Percentiles rank a stretch among this genome's conserved stretches.
Evolutionary conservation across 2,888 invertebrate genomes (phyloP).

Genomic region (Pachycephus smyrnensis): DNA sequence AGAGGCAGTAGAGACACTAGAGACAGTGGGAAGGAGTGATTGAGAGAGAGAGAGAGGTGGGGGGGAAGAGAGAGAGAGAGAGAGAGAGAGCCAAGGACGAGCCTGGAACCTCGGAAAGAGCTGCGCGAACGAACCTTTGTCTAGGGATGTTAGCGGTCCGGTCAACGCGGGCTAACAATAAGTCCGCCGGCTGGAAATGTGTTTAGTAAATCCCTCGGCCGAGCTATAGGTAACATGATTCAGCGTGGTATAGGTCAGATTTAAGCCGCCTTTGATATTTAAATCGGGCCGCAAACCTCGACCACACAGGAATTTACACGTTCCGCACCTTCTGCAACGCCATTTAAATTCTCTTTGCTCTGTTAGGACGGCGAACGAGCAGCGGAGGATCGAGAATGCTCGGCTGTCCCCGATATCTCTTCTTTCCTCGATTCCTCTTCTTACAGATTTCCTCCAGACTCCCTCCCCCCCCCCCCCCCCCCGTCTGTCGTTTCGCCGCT

Average conservation of each 20-base stretch:
- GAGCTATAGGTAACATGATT: slow-evolving; percentile 63
- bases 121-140: slow-evolving; percentile 42
- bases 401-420: neutral
- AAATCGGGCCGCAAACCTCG: slow-evolving; percentile 58
- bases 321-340: slow-evolving; percentile 48
- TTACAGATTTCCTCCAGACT: neutral
- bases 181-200: slow-evolving; percentile 27
- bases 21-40: too few relatives aligned
- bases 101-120: slow-evolving; percentile 29
- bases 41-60: slow-evolving; percentile 15
- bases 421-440: neutral
- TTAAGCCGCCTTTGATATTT: slow-evolving; percentile 67
- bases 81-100: neutral
- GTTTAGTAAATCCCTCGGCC: slow-evolving; percentile 45
- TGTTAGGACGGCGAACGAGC: neutral
- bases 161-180: slow-evolving; percentile 51
- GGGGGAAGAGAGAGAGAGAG: slow-evolving; percentile 8
- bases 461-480: slow-evolving; percentile 10
- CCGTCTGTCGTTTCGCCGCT: too few relatives aligned
- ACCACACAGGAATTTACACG: slow-evolving; percentile 65
- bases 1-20: too few relatives aligned
- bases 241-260: slow-evolving; percentile 67
- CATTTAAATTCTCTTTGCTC: slow-evolving; percentile 31
- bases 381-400: neutral
- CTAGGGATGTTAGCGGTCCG: slow-evolving; percentile 59